Evolutionary conservation across 2,888 invertebrate genomes (phyloP).

Genomic region (Orchestes rusci): DNA sequence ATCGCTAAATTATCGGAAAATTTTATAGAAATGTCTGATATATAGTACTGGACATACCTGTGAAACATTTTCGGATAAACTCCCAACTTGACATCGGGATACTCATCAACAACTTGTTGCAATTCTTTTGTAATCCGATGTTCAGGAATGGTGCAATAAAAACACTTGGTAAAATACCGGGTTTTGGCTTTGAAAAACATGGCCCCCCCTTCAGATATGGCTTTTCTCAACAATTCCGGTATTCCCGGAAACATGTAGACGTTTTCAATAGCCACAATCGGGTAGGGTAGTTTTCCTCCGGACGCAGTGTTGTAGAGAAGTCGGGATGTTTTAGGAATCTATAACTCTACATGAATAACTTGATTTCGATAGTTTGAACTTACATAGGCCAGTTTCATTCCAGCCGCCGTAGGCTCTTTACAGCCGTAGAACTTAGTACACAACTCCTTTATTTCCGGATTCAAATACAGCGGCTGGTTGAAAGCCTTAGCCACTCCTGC

Average conservation of each 20-base stretch:
- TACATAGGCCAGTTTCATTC: constrained; percentile 42
- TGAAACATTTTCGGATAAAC: constrained; percentile 47
- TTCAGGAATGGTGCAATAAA: constrained; percentile 46
- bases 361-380: constrained; percentile 16
- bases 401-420: constrained; percentile 40
- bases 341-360: constrained; percentile 31
- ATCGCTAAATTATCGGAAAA: constrained; percentile 34
- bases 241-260: constrained; percentile 67
- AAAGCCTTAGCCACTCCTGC: constrained; percentile 52
- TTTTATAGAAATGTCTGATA: constrained; percentile 2
- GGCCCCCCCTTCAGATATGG: constrained; percentile 38
- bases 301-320: constrained; percentile 42
- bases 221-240: constrained; percentile 48
- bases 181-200: constrained; percentile 40
- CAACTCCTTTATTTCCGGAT: constrained; percentile 45
- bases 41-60: constrained; percentile 35
- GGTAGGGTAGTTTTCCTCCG: constrained; percentile 39
- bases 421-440: constrained; percentile 44
- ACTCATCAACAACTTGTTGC: constrained; percentile 42
- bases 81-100: constrained; percentile 47
- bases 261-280: constrained; percentile 50
- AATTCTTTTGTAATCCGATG: constrained; percentile 43
- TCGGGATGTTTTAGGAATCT: constrained; percentile 46
- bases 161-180: constrained; percentile 41
- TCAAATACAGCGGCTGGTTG: constrained; percentile 41